Evolutionary conservation across 2,113 vertebrate species (phyloP).

Genomic region (Puntigrus tetrazona): DNA sequence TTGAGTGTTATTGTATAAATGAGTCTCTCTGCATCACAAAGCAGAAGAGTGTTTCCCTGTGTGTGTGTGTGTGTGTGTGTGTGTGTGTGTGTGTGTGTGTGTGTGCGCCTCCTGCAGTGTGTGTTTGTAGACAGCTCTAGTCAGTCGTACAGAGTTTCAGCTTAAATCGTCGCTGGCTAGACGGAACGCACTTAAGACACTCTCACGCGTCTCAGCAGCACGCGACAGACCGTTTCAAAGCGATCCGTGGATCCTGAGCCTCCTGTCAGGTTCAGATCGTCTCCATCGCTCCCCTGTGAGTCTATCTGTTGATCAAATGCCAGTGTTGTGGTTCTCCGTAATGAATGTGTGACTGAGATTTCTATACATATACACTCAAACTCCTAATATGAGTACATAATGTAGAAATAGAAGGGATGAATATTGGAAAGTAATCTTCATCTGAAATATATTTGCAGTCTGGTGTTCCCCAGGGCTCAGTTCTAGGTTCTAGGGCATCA

Average conservation of each 20-base stretch:
- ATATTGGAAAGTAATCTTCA: too few relatives aligned
- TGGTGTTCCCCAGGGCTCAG: too few relatives aligned
- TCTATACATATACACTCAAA: too few relatives aligned
- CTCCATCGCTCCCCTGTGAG: background rate
- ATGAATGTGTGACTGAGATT: background rate
- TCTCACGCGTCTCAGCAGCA: background rate
- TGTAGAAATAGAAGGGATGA: too few relatives aligned
- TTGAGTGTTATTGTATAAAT: too few relatives aligned
- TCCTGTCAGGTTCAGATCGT: background rate
- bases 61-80: slow-evolving; percentile 4
- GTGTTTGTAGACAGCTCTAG: slow-evolving; percentile 19
- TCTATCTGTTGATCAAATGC: background rate
- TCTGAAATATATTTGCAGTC: too few relatives aligned
- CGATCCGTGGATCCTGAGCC: background rate
- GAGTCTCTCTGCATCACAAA: too few relatives aligned
- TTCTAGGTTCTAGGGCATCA: too few relatives aligned
- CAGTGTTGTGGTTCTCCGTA: background rate
- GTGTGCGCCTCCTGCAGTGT: slow-evolving; percentile 21
- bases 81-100: slow-evolving; percentile 31
- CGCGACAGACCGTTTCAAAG: background rate
- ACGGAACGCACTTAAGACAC: slow-evolving; percentile 11
- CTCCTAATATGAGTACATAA: background rate
- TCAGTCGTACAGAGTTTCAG: slow-evolving; percentile 9
- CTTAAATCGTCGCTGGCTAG: slow-evolving; percentile 6
- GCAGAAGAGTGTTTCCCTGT: too few relatives aligned